Percentiles rank a stretch among this genome's conserved stretches.
phyloP scores from a whole-genome alignment of 2,888 invertebrate species.

The Idaea dimidiata region DNA sequence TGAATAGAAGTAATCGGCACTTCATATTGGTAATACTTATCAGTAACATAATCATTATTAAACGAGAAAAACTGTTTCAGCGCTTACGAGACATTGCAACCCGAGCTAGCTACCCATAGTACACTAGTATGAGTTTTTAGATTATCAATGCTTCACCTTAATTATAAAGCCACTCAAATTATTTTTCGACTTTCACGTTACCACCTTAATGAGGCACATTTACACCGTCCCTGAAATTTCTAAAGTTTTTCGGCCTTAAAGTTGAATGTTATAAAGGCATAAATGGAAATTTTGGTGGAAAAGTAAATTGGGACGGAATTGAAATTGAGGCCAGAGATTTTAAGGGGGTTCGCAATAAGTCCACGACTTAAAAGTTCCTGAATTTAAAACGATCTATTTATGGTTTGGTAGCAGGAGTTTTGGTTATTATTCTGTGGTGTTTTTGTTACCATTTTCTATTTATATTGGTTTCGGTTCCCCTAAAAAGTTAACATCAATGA shows the following conservation, averaged over 20 bases:
- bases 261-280: constrained; percentile 19
- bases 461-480: no score
- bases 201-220: constrained; percentile 49
- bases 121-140: no score
- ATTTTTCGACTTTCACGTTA: neutral
- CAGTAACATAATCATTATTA: no score
- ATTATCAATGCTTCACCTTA: no score
- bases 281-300: constrained; percentile 35
- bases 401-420: constrained; percentile 20
- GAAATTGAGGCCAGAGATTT: constrained; percentile 30
- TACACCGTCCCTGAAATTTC: constrained; percentile 56
- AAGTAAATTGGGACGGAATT: constrained; percentile 36
- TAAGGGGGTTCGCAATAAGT: constrained; percentile 24
- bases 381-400: constrained; percentile 31
- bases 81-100: no score
- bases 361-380: constrained; percentile 29
- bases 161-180: neutral
- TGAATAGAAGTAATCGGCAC: no score
- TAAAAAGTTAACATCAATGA: no score
- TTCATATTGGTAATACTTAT: no score
- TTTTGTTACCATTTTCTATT: neutral
- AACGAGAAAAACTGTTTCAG: no score
- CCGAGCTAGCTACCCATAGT: no score
- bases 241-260: constrained; percentile 42
- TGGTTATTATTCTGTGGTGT: neutral